Evolutionary conservation across 2,113 vertebrate species (phyloP).

Genomic region (Gymnocephalus cernua): DNA sequence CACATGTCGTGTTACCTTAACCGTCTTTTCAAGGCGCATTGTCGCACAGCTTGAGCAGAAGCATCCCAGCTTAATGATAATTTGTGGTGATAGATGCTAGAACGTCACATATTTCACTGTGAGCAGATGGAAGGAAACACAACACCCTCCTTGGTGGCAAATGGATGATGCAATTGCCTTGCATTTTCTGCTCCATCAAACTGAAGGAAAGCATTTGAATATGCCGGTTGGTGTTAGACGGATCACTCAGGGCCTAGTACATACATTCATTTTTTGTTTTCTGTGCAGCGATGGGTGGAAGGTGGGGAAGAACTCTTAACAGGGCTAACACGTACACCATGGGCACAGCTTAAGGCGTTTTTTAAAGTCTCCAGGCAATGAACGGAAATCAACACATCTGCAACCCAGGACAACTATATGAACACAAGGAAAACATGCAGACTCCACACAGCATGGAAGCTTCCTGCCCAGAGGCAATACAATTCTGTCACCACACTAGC

Average conservation of each 20-base stretch:
- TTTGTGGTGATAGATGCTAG: constrained; percentile 54
- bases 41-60: constrained; percentile 55
- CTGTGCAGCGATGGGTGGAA: background rate
- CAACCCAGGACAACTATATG: background rate
- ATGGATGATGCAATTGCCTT: constrained; percentile 61
- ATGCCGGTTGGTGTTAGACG: constrained; percentile 44
- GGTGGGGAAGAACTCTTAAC: background rate
- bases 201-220: constrained; percentile 53
- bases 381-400: background rate
- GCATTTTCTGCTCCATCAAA: constrained; percentile 65
- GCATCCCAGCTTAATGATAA: constrained; percentile 29
- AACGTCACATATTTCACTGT: constrained; percentile 53
- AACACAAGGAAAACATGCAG: background rate
- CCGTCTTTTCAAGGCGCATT: constrained; percentile 26
- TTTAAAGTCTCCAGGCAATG: constrained; percentile 6
- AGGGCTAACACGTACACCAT: background rate
- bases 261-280: constrained; percentile 20
- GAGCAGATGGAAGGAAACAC: constrained; percentile 68
- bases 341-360: background rate
- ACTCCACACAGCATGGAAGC: background rate
- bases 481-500: background rate
- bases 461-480: background rate
- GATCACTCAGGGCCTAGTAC: constrained; percentile 36
- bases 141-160: constrained; percentile 62
- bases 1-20: constrained; percentile 35